These are phyloP conservation scores for Cottoperca gobio DNA, from an alignment of 2,797 vertebrate species.

Conservation along the genomic window DNA sequence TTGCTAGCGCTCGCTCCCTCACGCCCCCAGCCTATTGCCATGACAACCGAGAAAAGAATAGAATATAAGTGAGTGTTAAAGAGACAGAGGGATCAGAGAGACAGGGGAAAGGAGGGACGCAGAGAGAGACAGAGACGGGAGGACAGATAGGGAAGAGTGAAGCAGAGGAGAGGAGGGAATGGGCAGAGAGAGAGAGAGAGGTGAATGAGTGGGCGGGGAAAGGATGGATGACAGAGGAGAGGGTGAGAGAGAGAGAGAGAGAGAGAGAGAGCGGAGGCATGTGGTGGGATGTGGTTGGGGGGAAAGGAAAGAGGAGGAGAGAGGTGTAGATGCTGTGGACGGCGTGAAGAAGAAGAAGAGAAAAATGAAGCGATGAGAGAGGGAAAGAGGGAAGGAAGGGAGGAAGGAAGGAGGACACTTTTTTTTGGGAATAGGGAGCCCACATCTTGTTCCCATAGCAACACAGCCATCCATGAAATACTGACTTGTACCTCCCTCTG, in stretches of 20 bases:
- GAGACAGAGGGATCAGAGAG: slow-evolving; percentile 85
- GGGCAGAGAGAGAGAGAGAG: slow-evolving; percentile 41
- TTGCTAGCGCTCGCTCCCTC: slow-evolving; percentile 83
- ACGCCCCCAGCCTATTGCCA: slow-evolving; percentile 90
- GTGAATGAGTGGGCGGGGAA: slow-evolving; percentile 59
- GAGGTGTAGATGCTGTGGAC: slow-evolving; percentile 59
- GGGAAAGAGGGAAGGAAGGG: slow-evolving; percentile 66
- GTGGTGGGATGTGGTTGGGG: slow-evolving; percentile 65
- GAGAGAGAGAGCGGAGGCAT: slow-evolving; percentile 47
- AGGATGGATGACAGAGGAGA: slow-evolving; percentile 52
- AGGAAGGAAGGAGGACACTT: slow-evolving; percentile 84
- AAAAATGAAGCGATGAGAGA: slow-evolving; percentile 72
- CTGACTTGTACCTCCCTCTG: slow-evolving; percentile 81
- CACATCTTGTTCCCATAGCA: slow-evolving; percentile 91
- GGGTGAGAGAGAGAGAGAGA: slow-evolving; percentile 24
- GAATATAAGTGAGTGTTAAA: slow-evolving; percentile 90
- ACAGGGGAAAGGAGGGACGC: slow-evolving; percentile 58
- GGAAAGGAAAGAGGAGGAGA: slow-evolving; percentile 58
- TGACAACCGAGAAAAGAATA: slow-evolving; percentile 91
- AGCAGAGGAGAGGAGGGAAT: slow-evolving; percentile 26
- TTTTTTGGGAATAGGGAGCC: slow-evolving; percentile 87
- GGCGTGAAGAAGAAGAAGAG: slow-evolving; percentile 52
- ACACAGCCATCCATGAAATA: slow-evolving; percentile 88
- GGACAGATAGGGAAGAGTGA: slow-evolving; percentile 32
- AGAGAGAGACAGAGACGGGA: slow-evolving; percentile 62